Conservation (phyloP, 2,888 invertebrate species). For the Caradrina kadenii region DNA sequence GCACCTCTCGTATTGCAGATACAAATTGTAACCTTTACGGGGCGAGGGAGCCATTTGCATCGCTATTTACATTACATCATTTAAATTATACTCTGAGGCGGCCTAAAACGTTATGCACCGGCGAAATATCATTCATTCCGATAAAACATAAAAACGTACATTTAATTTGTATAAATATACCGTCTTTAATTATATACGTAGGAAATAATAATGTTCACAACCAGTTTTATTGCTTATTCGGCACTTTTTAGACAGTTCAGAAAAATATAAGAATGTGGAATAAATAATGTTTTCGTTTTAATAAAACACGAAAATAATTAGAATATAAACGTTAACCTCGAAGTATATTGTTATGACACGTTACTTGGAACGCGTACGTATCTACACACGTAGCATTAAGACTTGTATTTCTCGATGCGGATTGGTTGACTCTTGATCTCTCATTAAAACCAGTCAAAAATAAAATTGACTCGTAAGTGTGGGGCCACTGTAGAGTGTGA, state of each 20-base stretch:
- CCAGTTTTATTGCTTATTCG: neutral
- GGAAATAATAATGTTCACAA: constrained; percentile 4
- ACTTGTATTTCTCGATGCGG: constrained; percentile 23
- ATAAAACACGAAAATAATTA: constrained; percentile 46
- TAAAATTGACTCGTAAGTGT: constrained; percentile 49
- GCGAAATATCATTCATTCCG: constrained; percentile 37
- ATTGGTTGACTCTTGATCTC: constrained; percentile 42
- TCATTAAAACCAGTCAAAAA: constrained; percentile 57
- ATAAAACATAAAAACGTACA: constrained; percentile 9
- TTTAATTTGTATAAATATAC: constrained; percentile 14
- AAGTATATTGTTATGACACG: constrained; percentile 56
- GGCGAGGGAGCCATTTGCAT: constrained; percentile 41
- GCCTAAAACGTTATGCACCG: constrained; percentile 20
- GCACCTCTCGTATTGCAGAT: constrained; percentile 45
- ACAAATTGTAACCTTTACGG: constrained; percentile 58
- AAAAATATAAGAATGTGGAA: constrained; percentile 24
- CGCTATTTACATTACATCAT: constrained; percentile 55
- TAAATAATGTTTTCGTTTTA: constrained; percentile 45
- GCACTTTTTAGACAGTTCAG: neutral
- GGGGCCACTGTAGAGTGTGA: constrained; percentile 38
- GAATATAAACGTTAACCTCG: constrained; percentile 57
- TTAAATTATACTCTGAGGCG: constrained; percentile 38
- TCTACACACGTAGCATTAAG: constrained; percentile 10
- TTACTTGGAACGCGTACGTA: constrained; percentile 23
- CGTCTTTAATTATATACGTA: constrained; percentile 11